phyloP scores from a whole-genome alignment of 2,888 invertebrate genomes.

The Cheilosia vernalis region DNA sequence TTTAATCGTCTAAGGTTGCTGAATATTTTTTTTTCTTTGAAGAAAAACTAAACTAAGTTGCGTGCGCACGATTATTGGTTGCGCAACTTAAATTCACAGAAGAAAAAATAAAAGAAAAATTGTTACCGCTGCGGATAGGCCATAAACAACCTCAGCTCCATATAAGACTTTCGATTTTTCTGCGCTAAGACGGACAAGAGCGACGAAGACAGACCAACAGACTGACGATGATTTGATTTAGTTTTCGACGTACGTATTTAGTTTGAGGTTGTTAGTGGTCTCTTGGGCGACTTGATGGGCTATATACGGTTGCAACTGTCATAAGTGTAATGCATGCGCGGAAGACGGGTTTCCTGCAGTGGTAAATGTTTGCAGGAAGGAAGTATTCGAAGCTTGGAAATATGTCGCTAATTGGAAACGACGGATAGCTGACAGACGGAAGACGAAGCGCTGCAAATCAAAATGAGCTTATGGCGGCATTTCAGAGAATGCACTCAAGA shows the following conservation, averaged over 20 bases:
- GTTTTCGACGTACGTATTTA: slow-evolving; percentile 23
- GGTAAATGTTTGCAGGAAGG: slow-evolving; percentile 26
- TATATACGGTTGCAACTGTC: slow-evolving; percentile 13
- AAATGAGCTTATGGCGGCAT: no score
- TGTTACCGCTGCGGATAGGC: slow-evolving; percentile 20
- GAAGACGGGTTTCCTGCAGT: slow-evolving; percentile 17
- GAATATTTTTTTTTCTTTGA: slow-evolving; percentile 13
- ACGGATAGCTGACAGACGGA: neutral
- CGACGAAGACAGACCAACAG: slow-evolving; percentile 16
- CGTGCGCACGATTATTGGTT: slow-evolving; percentile 63
- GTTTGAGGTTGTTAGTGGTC: slow-evolving; percentile 14
- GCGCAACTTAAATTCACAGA: slow-evolving; percentile 4
- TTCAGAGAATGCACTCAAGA: no score
- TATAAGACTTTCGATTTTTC: slow-evolving; percentile 61
- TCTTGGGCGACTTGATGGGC: neutral
- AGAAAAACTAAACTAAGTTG: slow-evolving; percentile 6
- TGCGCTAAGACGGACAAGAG: slow-evolving; percentile 20
- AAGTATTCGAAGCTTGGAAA: slow-evolving; percentile 9
- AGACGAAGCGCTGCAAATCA: neutral
- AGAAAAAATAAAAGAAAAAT: slow-evolving; percentile 1
- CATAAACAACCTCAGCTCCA: slow-evolving; percentile 40
- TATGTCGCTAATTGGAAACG: slow-evolving; percentile 1
- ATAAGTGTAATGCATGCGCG: slow-evolving; percentile 6
- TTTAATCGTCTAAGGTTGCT: slow-evolving; percentile 61
- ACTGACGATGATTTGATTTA: slow-evolving; percentile 45